phyloP scores from a whole-genome alignment of 2,797 vertebrate species.

The Cossypha dichroa region DNA sequence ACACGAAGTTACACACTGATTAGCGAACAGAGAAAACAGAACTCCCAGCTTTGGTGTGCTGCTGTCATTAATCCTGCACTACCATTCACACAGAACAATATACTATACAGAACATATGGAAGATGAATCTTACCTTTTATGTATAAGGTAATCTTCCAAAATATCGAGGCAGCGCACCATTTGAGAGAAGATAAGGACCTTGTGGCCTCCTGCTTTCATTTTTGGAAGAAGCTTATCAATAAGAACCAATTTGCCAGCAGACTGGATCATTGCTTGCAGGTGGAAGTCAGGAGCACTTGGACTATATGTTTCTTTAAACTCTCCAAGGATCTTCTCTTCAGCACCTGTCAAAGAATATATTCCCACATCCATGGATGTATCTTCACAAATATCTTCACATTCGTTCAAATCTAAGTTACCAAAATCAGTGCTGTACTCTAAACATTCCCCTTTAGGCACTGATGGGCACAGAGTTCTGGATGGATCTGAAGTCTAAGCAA shows the following conservation, averaged over 20 bases:
- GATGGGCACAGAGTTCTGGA: background rate
- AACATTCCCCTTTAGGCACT: background rate
- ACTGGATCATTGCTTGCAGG: slow-evolving; percentile 99
- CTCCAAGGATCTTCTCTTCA: slow-evolving; percentile 98
- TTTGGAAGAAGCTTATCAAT: slow-evolving; percentile 98
- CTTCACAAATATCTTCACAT: background rate
- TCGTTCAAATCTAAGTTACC: background rate
- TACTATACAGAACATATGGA: background rate
- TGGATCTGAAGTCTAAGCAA: background rate
- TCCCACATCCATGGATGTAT: background rate
- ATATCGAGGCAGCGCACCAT: slow-evolving; percentile 99
- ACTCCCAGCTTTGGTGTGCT: background rate
- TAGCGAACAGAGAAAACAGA: background rate
- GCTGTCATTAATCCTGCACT: background rate
- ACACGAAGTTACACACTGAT: background rate
- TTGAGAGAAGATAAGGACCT: slow-evolving; percentile 98
- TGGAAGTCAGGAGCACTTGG: slow-evolving; percentile 91
- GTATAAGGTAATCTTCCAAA: slow-evolving; percentile 98
- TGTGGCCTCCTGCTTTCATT: slow-evolving; percentile 99
- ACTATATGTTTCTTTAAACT: slow-evolving; percentile 92
- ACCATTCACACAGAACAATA: background rate
- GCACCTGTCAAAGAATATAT: slow-evolving; percentile 79
- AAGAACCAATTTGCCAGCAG: slow-evolving; percentile 96
- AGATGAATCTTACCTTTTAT: slow-evolving; percentile 85
- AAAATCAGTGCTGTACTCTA: background rate